Conservation (phyloP, 2,797 vertebrate species). For the Dromococcyx pavoninus region DNA sequence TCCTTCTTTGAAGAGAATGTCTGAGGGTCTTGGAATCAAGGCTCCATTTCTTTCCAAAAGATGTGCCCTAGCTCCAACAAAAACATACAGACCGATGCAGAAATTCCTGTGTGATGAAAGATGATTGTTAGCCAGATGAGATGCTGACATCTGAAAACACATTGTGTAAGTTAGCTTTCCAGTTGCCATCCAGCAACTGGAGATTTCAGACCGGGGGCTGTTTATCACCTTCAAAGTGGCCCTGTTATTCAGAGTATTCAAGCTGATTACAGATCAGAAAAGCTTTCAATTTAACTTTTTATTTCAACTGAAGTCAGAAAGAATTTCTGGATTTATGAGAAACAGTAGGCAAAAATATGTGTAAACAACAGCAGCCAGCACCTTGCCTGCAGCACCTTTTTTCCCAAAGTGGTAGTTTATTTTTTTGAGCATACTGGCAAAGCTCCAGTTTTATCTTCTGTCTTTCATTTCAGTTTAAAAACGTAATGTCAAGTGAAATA, state of each 20-base stretch:
- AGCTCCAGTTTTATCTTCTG: constrained; percentile 1
- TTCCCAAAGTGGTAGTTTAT: neutral
- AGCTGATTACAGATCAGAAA: neutral
- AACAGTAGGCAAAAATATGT: neutral
- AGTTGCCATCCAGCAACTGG: neutral
- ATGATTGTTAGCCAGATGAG: neutral
- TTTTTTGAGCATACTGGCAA: constrained; percentile 1
- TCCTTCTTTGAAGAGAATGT: neutral
- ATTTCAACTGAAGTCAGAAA: neutral
- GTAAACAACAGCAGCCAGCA: constrained; percentile 14
- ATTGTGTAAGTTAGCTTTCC: neutral
- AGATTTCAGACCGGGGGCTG: neutral
- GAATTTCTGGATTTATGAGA: neutral
- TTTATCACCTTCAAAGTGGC: neutral
- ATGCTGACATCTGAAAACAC: neutral
- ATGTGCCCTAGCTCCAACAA: neutral
- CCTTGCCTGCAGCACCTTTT: constrained; percentile 30
- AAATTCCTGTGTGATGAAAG: neutral
- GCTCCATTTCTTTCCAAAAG: neutral
- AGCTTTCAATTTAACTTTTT: constrained; percentile 1
- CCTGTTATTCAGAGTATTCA: neutral
- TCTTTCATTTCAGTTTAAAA: constrained; percentile 8
- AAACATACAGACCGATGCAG: neutral
- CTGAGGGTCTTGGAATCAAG: neutral
- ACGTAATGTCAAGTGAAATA: neutral